Percentiles rank a stretch among this genome's conserved stretches.
phyloP scores from a whole-genome alignment of 2,797 vertebrate species.

The Enteromius trimaculatus region DNA sequence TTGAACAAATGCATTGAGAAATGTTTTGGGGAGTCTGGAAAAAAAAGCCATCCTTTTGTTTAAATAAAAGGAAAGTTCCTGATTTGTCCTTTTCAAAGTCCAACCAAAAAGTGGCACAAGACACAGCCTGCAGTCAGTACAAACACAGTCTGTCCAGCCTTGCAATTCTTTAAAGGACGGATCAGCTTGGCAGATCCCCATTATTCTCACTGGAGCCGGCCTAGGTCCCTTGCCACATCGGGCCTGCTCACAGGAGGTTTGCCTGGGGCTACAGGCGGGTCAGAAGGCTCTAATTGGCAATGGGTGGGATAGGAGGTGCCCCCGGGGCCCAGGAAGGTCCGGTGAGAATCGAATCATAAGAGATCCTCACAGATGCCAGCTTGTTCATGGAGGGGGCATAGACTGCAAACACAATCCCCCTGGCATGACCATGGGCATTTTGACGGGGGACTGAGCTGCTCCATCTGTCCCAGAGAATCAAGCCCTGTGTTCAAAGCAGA shows the following conservation, averaged over 20 bases:
- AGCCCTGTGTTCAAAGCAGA: slow-evolving; percentile 22
- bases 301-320: slow-evolving; percentile 7
- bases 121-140: slow-evolving; percentile 37
- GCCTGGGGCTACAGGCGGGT: slow-evolving; percentile 35
- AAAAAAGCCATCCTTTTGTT: neutral
- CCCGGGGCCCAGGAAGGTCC: slow-evolving; percentile 12
- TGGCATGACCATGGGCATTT: slow-evolving; percentile 40
- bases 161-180: slow-evolving; percentile 31
- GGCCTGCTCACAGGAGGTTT: slow-evolving; percentile 25
- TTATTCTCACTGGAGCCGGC: slow-evolving; percentile 18
- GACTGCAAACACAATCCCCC: slow-evolving; percentile 18
- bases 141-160: slow-evolving; percentile 46
- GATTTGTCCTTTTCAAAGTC: slow-evolving; percentile 19
- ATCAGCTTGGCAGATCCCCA: slow-evolving; percentile 28
- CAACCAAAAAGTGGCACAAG: slow-evolving; percentile 40
- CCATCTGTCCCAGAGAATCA: slow-evolving; percentile 38
- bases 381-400: slow-evolving; percentile 39
- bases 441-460: slow-evolving; percentile 30
- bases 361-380: slow-evolving; percentile 17
- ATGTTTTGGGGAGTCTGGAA: neutral
- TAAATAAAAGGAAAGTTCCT: neutral
- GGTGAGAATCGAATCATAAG: slow-evolving; percentile 33
- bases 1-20: neutral
- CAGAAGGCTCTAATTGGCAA: slow-evolving; percentile 34
- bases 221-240: slow-evolving; percentile 19